Evolutionary conservation across 2,113 vertebrate species (phyloP).

Genomic region (Nibea albiflora): DNA sequence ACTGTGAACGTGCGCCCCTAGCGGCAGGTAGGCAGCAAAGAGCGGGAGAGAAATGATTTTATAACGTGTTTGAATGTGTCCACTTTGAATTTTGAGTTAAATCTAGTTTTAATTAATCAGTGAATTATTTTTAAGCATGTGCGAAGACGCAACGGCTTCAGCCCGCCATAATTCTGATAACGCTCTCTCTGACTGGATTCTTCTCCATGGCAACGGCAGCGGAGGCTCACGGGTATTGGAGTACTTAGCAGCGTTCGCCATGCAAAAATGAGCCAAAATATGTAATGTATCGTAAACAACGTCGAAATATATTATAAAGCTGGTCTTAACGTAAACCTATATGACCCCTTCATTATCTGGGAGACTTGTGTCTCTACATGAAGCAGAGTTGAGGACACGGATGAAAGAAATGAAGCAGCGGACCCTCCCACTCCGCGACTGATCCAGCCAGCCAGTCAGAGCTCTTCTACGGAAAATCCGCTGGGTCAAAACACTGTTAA

Average conservation of each 20-base stretch:
- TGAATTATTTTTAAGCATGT: too few relatives aligned
- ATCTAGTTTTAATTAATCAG: too few relatives aligned
- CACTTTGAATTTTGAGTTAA: neutral
- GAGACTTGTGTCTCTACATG: too few relatives aligned
- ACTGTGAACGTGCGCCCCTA: neutral
- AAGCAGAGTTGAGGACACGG: neutral
- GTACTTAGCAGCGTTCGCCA: neutral
- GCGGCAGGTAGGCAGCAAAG: too few relatives aligned
- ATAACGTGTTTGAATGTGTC: too few relatives aligned
- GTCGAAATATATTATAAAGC: neutral
- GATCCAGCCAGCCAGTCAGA: conserved; percentile 52
- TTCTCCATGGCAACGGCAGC: conserved; percentile 26
- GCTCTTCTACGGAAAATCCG: conserved; percentile 69
- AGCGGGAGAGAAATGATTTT: neutral
- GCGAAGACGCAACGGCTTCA: neutral
- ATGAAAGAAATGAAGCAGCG: neutral
- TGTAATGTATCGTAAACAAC: neutral
- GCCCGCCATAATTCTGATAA: neutral
- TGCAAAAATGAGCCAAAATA: neutral
- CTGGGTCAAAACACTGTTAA: conserved; percentile 70
- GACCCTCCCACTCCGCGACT: neutral
- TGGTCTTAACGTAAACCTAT: neutral
- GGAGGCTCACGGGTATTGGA: conserved; percentile 6
- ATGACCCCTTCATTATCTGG: neutral
- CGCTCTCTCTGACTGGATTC: neutral